Base-by-base conservation (phyloP, 2,888 invertebrate species). In the Clunio marinus region DNA sequence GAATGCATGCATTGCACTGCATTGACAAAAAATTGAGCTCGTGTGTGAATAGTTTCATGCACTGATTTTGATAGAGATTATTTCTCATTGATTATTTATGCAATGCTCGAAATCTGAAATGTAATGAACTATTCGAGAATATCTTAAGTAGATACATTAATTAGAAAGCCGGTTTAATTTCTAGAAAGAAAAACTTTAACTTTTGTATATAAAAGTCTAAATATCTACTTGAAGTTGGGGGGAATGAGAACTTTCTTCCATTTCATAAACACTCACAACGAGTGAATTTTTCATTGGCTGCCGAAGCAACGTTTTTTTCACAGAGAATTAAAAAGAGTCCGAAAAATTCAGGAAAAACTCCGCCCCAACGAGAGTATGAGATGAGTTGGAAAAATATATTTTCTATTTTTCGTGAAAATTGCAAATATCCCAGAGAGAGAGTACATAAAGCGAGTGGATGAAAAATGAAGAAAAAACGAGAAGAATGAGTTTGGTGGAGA, bases 201-300 rank as follows among this genome's bases (percentile, higher is more conserved):
- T n/a, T n/a, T n/a, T n/a, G n/a, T n/a, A n/a, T n/a, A n/a, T n/a
- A n/a, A n/a, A n/a, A n/a, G n/a, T n/a, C n/a, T n/a, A n/a, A n/a
- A n/a, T n/a, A n/a, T n/a, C n/a, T n/a, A n/a, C n/a, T n/a, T n/a
- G n/a, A n/a, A n/a, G n/a, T n/a, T n/a, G n/a, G n/a, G n/a, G n/a
- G 51, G 51, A 51, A 51, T 20, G 51, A 51, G 51, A 17, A 32
- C 22, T 51, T 51, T 22, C 51, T 51, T 51, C 51, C 51, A 51
- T 51, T 51, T 51, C 51, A 17, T 17, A 51, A 41, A 15, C 41
- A 15, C 41, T 10, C 41, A n/a, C 41, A 41, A 4, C 2, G 10
- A 15, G 55, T 66, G 66, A 66, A 66, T 66, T 66, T 66, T 66
- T 66, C 66, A 66, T 66, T 66, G 66, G 66, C 46, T 45, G 46